Percentiles rank a stretch among this genome's conserved stretches.
These are phyloP conservation scores for Sarcophaga carnaria DNA, from an alignment of 2,888 invertebrate species.

Conservation along the genomic window DNA sequence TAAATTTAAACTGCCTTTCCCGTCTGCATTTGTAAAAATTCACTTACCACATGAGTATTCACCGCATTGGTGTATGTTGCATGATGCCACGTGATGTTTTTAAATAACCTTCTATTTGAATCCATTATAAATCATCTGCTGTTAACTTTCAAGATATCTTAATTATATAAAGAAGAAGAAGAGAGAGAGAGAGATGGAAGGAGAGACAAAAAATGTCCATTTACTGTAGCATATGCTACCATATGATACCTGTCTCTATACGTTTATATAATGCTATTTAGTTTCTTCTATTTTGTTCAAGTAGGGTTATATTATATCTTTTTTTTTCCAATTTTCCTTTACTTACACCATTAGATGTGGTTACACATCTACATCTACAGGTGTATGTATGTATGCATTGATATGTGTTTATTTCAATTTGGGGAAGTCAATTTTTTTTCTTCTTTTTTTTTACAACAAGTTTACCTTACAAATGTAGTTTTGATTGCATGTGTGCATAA, in stretches of 20 bases:
- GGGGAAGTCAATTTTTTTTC: not conserved
- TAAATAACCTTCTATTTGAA: conserved; percentile 27
- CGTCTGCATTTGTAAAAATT: not conserved
- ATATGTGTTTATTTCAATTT: conserved; percentile 9
- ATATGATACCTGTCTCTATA: conserved; percentile 6
- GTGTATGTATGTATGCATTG: not conserved
- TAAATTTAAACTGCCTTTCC: not conserved
- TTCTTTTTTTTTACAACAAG: not conserved
- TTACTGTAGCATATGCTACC: not conserved
- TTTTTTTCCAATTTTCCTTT: not conserved
- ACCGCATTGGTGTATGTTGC: not conserved
- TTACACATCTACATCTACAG: not conserved
- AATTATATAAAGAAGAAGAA: conserved; percentile 10
- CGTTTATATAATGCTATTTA: not conserved
- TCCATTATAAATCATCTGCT: conserved; percentile 29
- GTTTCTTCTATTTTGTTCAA: too few species aligned
- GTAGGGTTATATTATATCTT: not conserved
- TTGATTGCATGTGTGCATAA: not conserved
- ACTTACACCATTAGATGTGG: not conserved
- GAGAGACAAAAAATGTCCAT: not conserved
- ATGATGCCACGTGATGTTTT: conserved; percentile 1
- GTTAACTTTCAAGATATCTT: conserved; percentile 6
- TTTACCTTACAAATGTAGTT: not conserved
- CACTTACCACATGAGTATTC: too few species aligned
- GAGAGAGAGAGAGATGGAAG: not conserved